Percentiles rank a stretch among this genome's conserved stretches.
These are phyloP conservation scores for Xylota sylvarum DNA, from an alignment of 2,888 invertebrate genomes.

Conservation along the genomic window DNA sequence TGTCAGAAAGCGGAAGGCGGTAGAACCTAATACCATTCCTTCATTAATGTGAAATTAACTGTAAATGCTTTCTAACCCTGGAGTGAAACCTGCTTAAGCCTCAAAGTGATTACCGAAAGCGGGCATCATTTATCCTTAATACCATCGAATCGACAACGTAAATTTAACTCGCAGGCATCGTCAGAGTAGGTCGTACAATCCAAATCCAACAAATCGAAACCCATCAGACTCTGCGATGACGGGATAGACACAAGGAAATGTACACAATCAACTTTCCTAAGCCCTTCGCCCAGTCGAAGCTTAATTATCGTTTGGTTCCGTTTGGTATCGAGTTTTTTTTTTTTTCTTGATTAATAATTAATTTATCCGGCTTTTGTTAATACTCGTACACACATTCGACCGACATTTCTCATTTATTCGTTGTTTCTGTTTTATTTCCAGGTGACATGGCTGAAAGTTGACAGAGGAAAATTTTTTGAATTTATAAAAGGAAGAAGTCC, in stretches of 20 bases:
- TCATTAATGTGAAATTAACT: constrained; percentile 55
- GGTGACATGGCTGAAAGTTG: constrained; percentile 85
- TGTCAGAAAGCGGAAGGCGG: background rate
- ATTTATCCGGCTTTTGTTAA: constrained; percentile 36
- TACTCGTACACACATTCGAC: constrained; percentile 43
- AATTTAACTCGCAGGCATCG: constrained; percentile 25
- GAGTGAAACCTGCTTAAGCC: constrained; percentile 24
- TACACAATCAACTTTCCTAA: background rate
- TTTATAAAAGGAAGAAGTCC: constrained; percentile 92
- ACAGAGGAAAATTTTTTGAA: constrained; percentile 90
- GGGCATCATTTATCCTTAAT: constrained; percentile 49
- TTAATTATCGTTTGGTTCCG: constrained; percentile 39
- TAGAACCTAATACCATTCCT: background rate
- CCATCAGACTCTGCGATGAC: constrained; percentile 20
- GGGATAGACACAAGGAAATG: constrained; percentile 11
- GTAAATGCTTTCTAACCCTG: constrained; percentile 37
- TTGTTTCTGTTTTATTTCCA: constrained; percentile 78
- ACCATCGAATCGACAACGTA: constrained; percentile 32
- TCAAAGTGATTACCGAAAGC: constrained; percentile 48
- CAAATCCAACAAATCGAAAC: constrained; percentile 46
- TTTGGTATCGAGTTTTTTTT: constrained; percentile 16
- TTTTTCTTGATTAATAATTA: constrained; percentile 40
- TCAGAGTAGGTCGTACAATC: constrained; percentile 13
- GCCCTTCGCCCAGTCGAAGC: constrained; percentile 24
- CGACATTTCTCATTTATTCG: constrained; percentile 48